A percentile compares a stretch with the other conserved stretches of the same genome.
phyloP scores from a whole-genome alignment of 2,888 invertebrate genomes.

The Patella ulyssiponensis region DNA sequence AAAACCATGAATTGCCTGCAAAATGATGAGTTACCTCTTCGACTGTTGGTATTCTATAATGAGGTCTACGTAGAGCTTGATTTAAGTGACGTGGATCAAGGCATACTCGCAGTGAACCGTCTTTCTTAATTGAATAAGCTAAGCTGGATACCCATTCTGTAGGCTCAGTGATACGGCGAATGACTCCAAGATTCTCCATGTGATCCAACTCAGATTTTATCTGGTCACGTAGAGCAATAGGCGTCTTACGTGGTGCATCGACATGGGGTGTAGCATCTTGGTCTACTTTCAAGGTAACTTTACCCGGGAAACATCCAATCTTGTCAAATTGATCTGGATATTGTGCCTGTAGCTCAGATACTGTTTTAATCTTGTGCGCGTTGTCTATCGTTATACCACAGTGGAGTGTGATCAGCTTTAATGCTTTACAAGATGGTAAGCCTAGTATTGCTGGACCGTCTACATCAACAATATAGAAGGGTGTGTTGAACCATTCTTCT shows the following conservation, averaged over 20 bases:
- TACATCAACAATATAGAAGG: too few relatives aligned
- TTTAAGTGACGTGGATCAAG: neutral
- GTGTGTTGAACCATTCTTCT: neutral
- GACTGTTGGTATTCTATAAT: neutral
- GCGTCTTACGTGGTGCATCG: neutral
- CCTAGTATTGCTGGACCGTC: neutral
- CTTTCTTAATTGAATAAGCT: slow-evolving; percentile 4
- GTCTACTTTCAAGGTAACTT: neutral
- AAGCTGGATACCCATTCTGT: neutral
- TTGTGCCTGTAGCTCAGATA: neutral
- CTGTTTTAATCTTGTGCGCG: neutral
- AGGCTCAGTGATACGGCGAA: neutral
- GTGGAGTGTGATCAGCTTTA: neutral
- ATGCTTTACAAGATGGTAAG: neutral
- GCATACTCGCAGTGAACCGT: too few relatives aligned
- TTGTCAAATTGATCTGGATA: slow-evolving; percentile 1
- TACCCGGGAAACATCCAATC: neutral
- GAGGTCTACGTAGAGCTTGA: neutral
- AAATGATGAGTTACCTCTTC: too few relatives aligned
- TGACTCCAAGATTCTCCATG: neutral
- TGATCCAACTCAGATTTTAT: neutral
- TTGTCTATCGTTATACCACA: neutral
- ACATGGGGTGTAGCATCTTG: neutral
- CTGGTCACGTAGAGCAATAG: neutral
- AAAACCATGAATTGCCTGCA: too few relatives aligned